Conservation (phyloP, 2,888 invertebrate species). For the Cetonia aurata region DNA sequence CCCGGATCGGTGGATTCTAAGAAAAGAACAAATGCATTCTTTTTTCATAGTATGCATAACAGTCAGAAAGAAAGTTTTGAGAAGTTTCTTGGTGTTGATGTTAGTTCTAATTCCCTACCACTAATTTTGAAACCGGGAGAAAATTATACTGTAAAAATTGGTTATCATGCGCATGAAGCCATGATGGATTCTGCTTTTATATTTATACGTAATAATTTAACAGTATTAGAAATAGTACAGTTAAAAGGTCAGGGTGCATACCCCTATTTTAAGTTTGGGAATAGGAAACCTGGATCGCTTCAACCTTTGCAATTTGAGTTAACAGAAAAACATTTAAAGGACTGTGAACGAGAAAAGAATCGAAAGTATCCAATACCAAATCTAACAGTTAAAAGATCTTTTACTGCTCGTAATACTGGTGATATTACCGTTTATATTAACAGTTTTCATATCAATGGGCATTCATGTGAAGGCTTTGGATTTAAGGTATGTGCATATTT, state of each 20-base stretch:
- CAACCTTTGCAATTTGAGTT: slow-evolving; percentile 87
- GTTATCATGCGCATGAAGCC: slow-evolving; percentile 67
- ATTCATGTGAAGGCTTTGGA: slow-evolving; percentile 82
- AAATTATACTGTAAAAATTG: slow-evolving; percentile 67
- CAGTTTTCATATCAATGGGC: slow-evolving; percentile 75
- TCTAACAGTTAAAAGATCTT: slow-evolving; percentile 83
- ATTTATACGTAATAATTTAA: slow-evolving; percentile 89
- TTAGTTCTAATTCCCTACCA: slow-evolving; percentile 69
- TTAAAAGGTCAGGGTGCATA: slow-evolving; percentile 87
- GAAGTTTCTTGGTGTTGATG: slow-evolving; percentile 54
- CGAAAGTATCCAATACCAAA: slow-evolving; percentile 69
- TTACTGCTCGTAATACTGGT: slow-evolving; percentile 91
- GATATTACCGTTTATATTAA: slow-evolving; percentile 85
- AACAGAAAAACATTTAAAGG: slow-evolving; percentile 71
- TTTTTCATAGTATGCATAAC: slow-evolving; percentile 28
- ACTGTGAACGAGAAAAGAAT: slow-evolving; percentile 67
- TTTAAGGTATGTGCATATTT: slow-evolving; percentile 65
- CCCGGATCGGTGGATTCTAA: slow-evolving; percentile 48
- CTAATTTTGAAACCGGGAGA: slow-evolving; percentile 73
- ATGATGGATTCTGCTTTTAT: slow-evolving; percentile 68
- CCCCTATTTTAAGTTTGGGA: slow-evolving; percentile 90
- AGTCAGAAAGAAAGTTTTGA: slow-evolving; percentile 47
- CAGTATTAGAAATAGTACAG: slow-evolving; percentile 87
- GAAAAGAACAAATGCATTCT: slow-evolving; percentile 44
- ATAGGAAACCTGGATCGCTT: slow-evolving; percentile 82